Evolutionary conservation across 2,888 invertebrate species (phyloP), one percentile per base, ranked within the genome.

Genomic region (Aleiodes testaceus): DNA sequence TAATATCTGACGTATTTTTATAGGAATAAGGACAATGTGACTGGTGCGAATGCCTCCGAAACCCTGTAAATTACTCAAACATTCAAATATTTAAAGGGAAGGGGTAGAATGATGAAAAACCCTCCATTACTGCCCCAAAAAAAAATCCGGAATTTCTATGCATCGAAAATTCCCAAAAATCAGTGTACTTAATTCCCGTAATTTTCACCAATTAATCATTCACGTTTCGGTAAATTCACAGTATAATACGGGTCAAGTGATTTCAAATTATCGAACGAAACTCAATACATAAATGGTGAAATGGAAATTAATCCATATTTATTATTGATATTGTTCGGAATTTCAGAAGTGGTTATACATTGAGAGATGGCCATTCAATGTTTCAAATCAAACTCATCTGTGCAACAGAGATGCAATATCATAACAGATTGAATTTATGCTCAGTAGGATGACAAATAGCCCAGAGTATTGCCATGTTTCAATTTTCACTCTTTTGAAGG

Each of bases 161-260:
- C n/a, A n/a, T n/a, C 26, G 5, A 26, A 26, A 2, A 26, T 26
- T 26, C 3, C 26, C 26, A 22, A 22, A 26, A 26, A 26, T 26
- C 1, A 26, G 6, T 14, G 59, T 4, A 30, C 22, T 55, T n/a
- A 30, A 36, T 36, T 16, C 14, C 71, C 75, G 74, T 77, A 73
- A 77, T 77, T 74, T 72, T 64, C 61, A 20, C 64, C 77, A 77
- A 77, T 77, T 75, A 77, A 75, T 75, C 77, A 74, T 72, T 36
- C 6, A 36, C 36, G 9, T 36, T 36, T 36, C 2, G 9, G 11
- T 2, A 36, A 36, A 36, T 2, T 7, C 11, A 11, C 6, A 36
- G 36, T 36, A 9, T 36, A 9, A 36, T 36, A 11, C 7, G 9
- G 7, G 11, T 36, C 36, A 36, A 36, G 9, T 0, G 36, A 36